These are phyloP conservation scores for Homarus gammarus DNA, from an alignment of 2,888 invertebrate species.

Conservation along the genomic window DNA sequence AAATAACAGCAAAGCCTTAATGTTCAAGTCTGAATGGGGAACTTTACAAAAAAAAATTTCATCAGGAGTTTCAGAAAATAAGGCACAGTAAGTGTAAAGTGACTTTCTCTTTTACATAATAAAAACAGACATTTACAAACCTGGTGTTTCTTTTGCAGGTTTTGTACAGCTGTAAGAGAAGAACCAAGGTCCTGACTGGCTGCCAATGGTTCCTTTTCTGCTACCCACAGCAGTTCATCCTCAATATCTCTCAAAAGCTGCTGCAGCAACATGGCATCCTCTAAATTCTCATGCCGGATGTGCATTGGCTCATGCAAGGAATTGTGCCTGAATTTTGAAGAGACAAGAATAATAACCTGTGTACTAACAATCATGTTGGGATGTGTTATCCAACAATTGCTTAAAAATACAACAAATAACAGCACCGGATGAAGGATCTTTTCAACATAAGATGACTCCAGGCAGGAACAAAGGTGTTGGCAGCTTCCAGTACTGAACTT, in stretches of 20 bases:
- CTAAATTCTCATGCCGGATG: constrained; percentile 93
- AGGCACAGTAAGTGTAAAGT: background rate
- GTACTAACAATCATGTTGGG: too few relatives aligned
- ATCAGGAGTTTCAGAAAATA: too few relatives aligned
- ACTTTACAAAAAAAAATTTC: background rate
- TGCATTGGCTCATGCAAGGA: constrained; percentile 91
- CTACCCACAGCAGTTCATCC: constrained; percentile 87
- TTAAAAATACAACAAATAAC: too few relatives aligned
- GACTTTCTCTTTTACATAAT: too few relatives aligned
- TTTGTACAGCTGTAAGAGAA: constrained; percentile 91
- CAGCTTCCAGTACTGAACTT: too few relatives aligned
- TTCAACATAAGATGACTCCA: too few relatives aligned
- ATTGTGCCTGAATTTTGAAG: constrained; percentile 66
- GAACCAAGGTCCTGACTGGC: constrained; percentile 90
- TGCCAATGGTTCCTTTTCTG: constrained; percentile 90
- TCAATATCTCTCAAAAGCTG: constrained; percentile 88
- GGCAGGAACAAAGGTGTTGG: too few relatives aligned
- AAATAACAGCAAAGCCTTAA: too few relatives aligned
- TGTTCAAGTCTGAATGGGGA: background rate
- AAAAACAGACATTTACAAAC: constrained; percentile 40
- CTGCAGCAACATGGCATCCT: constrained; percentile 92
- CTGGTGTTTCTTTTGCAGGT: constrained; percentile 84
- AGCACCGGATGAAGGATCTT: too few relatives aligned
- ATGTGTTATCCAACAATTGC: too few relatives aligned
- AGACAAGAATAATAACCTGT: too few relatives aligned